Base-by-base conservation (phyloP, 2,797 vertebrate species). In the Enteromius unitaeniatus region DNA sequence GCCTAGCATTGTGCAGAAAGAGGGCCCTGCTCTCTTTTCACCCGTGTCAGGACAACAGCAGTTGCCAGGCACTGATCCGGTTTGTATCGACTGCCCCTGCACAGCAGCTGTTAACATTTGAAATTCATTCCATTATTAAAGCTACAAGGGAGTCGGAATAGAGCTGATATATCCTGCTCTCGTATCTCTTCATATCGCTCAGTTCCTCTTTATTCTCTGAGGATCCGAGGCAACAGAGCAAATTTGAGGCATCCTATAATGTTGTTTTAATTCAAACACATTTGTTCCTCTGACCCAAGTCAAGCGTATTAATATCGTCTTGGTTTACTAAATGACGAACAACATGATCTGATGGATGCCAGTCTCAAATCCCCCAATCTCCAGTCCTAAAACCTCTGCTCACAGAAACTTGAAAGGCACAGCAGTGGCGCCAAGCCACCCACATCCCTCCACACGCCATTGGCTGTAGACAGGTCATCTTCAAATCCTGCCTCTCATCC, bases 121-220 rank as follows among this genome's bases (percentile, higher is more conserved):
- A 88, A 88, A 86, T 86, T 86, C 69, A 75, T 86, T 79, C 79
- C 53, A 82, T 86, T 84, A 84, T 86, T 86, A 88, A 84, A 82
- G 68, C 78, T 86, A 62, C 85, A 72, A 79, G 76, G 26, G 78
- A 84, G 37, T 51, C 23, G 17, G 64, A 81, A 76, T 28, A 76
- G 51, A 60, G 64, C 67, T 53, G 40, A 68, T 37, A 47, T 79
- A 60, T 81, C 84, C 60, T 67, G 31, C 13, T 42, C 74, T 21
- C 31, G 19, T 62, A 31, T 34, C 65, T 70, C 37, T 72, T 62
- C 15, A 15, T 34, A 75, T 81, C 15, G 6, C 17, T 68, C 58
- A 76, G 45, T 68, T 68, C 11, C 72, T 77, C 23, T 53, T 40
- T 31, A 53, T 79, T 73, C 49, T 83, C 72, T 14, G 23, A 83